Evolutionary conservation across 30 jellyfish, hydroid and myxozoan species (phyloP).

Genomic region (Cassiopea andromeda): DNA sequence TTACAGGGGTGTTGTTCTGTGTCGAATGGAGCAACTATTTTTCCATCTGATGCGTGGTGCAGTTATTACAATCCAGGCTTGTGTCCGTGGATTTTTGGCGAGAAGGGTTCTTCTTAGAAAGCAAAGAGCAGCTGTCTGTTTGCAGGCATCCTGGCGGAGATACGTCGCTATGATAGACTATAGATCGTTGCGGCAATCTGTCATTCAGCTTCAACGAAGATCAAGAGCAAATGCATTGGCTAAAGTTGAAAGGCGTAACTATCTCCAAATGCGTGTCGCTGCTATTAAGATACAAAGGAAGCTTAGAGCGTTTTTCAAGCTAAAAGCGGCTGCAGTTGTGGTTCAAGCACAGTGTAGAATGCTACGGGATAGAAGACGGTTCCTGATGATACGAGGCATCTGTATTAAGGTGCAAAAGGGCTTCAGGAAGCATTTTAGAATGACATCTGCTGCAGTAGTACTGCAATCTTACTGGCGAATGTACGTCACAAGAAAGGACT

Average conservation of each 20-base stretch:
- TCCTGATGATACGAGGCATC: conserved; percentile 18
- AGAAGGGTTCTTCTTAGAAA: conserved; percentile 26
- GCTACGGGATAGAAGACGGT: conserved; percentile 23
- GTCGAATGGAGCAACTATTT: conserved; percentile 30
- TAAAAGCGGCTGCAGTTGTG: conserved; percentile 38
- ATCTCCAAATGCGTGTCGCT: conserved; percentile 11
- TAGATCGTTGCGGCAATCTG: conserved; percentile 3
- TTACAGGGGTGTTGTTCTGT: conserved; percentile 57
- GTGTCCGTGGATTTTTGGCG: conserved; percentile 55
- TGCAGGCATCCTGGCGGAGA: conserved; percentile 25
- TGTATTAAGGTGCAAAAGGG: conserved; percentile 39
- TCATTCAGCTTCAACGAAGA: conserved; percentile 8
- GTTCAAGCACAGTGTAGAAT: conserved; percentile 48
- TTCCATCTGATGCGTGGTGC: conserved; percentile 87
- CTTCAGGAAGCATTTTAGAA: conserved; percentile 5
- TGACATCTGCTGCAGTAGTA: conserved; percentile 39
- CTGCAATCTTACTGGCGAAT: conserved; percentile 67
- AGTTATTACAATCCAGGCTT: conserved; percentile 80
- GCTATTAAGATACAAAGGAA: conserved; percentile 38
- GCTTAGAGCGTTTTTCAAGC: conserved; percentile 2
- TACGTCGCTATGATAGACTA: neutral
- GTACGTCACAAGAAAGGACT: conserved; percentile 50
- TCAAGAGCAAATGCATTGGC: conserved; percentile 20
- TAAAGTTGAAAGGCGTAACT: conserved; percentile 13
- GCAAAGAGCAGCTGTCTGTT: conserved; percentile 19